A percentile compares a stretch with the other conserved stretches of the same genome.
These are phyloP conservation scores for Anthopleura sola DNA, from an alignment of 64 coral and sea anemone genomes.

Conservation along the genomic window DNA sequence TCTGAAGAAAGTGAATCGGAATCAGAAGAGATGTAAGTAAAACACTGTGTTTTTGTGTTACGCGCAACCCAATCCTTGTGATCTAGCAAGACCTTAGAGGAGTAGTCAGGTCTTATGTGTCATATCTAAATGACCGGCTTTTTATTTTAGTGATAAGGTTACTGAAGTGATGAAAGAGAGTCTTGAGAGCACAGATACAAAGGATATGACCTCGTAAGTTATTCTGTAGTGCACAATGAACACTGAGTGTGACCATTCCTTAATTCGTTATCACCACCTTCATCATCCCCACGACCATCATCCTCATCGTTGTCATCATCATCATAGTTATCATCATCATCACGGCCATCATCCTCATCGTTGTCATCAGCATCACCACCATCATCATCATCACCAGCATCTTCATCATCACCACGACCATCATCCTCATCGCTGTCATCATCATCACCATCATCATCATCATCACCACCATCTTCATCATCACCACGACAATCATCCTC, in stretches of 20 bases:
- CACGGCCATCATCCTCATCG: neutral
- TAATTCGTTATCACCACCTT: neutral
- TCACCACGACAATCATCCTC: neutral
- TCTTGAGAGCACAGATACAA: conserved; percentile 37
- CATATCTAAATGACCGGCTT: neutral
- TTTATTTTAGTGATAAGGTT: conserved; percentile 15
- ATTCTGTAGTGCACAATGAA: too few relatives aligned
- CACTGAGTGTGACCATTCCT: too few relatives aligned
- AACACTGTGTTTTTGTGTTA: neutral
- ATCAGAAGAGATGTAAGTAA: conserved; percentile 33
- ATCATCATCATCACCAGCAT: neutral
- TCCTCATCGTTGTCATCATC: neutral
- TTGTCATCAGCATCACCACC: neutral
- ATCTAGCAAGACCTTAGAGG: too few relatives aligned
- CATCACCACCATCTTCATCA: neutral
- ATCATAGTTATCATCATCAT: neutral
- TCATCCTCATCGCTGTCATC: too few relatives aligned
- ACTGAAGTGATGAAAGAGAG: conserved; percentile 21
- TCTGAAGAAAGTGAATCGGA: conserved; percentile 56
- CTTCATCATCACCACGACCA: neutral
- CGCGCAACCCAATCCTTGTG: too few relatives aligned
- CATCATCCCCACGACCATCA: neutral
- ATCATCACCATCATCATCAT: too few relatives aligned
- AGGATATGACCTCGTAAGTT: conserved; percentile 52
- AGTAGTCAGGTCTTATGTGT: too few relatives aligned